phyloP scores from a whole-genome alignment of 2,113 vertebrate genomes.

The Microtus pennsylvanicus region DNA sequence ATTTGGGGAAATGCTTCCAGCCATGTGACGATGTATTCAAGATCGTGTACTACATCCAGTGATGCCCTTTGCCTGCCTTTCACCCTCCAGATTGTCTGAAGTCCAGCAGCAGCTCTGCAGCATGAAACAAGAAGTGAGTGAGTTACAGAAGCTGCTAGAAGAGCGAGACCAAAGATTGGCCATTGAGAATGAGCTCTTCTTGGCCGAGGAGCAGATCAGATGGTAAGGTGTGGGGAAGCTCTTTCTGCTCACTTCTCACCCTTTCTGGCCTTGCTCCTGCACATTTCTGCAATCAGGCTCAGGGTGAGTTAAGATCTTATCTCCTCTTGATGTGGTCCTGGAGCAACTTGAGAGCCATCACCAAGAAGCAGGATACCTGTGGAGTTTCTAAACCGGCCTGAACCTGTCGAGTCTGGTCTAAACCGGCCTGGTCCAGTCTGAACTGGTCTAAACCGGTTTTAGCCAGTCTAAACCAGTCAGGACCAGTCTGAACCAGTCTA shows the following conservation, averaged over 20 bases:
- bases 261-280: not conserved
- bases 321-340: not conserved
- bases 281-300: not conserved
- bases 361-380: not conserved
- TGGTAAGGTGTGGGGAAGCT: slow-evolving; percentile 74
- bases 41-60: not conserved
- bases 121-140: slow-evolving; percentile 79
- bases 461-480: too few species aligned
- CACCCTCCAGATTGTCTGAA: slow-evolving; percentile 89
- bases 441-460: too few species aligned
- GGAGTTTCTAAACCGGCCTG: too few species aligned
- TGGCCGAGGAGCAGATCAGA: slow-evolving; percentile 84
- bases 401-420: too few species aligned
- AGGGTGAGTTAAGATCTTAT: not conserved
- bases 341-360: not conserved
- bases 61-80: slow-evolving; percentile 44
- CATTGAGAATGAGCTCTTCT: slow-evolving; percentile 81
- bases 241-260: not conserved
- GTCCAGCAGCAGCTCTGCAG: slow-evolving; percentile 86
- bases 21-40: not conserved
- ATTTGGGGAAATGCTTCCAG: not conserved
- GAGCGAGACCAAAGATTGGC: slow-evolving; percentile 88
- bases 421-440: too few species aligned
- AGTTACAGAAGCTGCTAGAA: slow-evolving; percentile 91
- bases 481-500: too few species aligned